Percentiles rank a stretch among this genome's conserved stretches.
Evolutionary conservation across 1,140 invertebrate species (phyloP).

Genomic region (Lepidostoma basale): DNA sequence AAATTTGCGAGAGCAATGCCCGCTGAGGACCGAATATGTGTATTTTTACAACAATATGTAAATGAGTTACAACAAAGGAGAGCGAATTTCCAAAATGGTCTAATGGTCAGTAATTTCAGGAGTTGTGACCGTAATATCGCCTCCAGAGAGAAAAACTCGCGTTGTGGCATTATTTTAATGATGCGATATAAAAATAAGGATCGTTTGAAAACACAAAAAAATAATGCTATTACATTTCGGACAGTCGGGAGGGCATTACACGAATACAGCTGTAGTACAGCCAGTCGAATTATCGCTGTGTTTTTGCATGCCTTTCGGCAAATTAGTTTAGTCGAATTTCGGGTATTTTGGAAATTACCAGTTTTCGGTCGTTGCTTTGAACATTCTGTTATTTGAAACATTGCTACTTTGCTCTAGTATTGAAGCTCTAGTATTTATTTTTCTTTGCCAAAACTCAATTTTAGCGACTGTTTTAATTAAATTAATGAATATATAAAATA

Average conservation of each 20-base stretch:
- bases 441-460: neutral
- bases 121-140: neutral
- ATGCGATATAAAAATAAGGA: conserved; percentile 8
- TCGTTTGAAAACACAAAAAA: neutral
- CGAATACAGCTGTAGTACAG: neutral
- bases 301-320: too few relatives aligned
- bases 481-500: too few relatives aligned
- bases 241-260: neutral
- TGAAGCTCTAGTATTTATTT: too few relatives aligned
- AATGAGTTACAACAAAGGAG: conserved; percentile 17
- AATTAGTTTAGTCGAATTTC: too few relatives aligned
- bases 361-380: too few relatives aligned
- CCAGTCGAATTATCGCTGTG: too few relatives aligned
- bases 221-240: neutral
- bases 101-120: conserved; percentile 22
- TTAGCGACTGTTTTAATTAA: neutral
- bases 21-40: neutral
- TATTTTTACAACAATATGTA: conserved; percentile 13
- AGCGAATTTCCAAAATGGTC: conserved; percentile 10
- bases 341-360: too few relatives aligned
- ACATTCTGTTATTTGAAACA: too few relatives aligned
- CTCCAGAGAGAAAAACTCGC: neutral
- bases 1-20: too few relatives aligned
- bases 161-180: conserved; percentile 2
- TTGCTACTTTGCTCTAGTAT: too few relatives aligned